Evolutionary conservation across 2,113 vertebrate genomes (phyloP), one percentile per base, ranked within the genome.

Genomic region (Hippocampus guttulatus): DNA sequence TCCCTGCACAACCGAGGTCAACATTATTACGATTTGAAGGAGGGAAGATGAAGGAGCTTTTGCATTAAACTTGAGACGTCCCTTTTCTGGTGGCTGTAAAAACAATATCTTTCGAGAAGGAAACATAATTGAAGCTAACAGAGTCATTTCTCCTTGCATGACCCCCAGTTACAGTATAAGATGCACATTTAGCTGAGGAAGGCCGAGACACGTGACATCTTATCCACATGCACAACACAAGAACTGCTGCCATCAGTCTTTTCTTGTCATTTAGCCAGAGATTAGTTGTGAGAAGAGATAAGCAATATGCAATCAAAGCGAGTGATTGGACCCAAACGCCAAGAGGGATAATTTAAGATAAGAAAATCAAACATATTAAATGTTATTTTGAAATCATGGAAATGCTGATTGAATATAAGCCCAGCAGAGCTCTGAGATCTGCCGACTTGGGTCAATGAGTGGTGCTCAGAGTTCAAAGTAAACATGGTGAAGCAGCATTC

Each of bases 281-380:
- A 90, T 90, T 83, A 90, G 76, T 85, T 70, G 45, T 52, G 54
- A 73, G 52, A 71, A 67, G 71, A 60, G 47, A 49, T 38, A 33
- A 90, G 91, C 90, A 60, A 90, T 90, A 83, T 3, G n/a, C 64
- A 57, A 71, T 68, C 71, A 79, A 77, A 78, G 71, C 76, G 68
- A 69, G 45, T 77, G 79, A 89, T 84, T 79, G 72, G 79, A 79
- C 76, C 69, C 62, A 47, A 64, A 66, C 52, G 73, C 40, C 58
- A 70, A 72, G 23, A 0, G 58, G 63, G 5, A 6, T 38, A 38
- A 38, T 38, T 38, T 38, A 38, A 38, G 33, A 38, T 38, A 7
- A 0, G 33, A 38, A 38, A 38, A 38, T 38, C 33, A 6, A 38
- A 38, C 5, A 38, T 6, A 6, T 38, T 38, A 38, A 38, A 38